Evolutionary conservation across 2,888 invertebrate species (phyloP), one percentile per base, ranked within the genome.

Genomic region (Pyralis farinalis): DNA sequence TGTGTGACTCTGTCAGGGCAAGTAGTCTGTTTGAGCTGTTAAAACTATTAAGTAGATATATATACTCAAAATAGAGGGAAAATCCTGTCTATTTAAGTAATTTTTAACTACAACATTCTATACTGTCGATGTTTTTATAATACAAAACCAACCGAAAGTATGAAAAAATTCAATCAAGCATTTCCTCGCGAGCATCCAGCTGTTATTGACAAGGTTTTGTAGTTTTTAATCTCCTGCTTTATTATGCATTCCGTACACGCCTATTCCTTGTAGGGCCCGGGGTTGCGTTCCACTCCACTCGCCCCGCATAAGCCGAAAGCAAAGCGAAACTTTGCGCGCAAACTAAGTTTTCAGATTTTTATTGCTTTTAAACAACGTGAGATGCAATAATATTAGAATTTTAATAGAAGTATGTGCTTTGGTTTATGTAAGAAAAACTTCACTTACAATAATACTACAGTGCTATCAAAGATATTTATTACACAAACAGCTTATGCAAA

Each of bases 181-280:
- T 2, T n/a, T 25, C 25, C 3, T 8, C 25, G 25, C 3, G 25
- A 25, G 25, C 21, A 37, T 30, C 29, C 37, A 10, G 37, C 71
- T 81, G 81, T 51, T 79, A 81, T 84, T 81, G 86, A 85, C 85
- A 84, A 69, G 80, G 70, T 78, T 80, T 72, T 81, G 73, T 82
- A 86, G 83, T 85, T 88, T 87, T 86, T 88, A 88, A 87, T 87
- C 82, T 81, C 67, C 76, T 71, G 64, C 76, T 80, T 68, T 77
- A 86, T 88, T 88, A 87, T 88, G 72, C 87, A 88, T 85, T 84
- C 87, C 68, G 77, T 58, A 71, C 87, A 87, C 87, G 87, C 87
- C 87, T 71, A 76, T 86, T 87, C 80, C 83, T 82, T 86, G 86
- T 85, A 79, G 78, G 78, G 75, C 67, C 61, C 58, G 63, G 71